Conservation (phyloP, 2,113 vertebrate species). For the Paraplagusia blochii region DNA sequence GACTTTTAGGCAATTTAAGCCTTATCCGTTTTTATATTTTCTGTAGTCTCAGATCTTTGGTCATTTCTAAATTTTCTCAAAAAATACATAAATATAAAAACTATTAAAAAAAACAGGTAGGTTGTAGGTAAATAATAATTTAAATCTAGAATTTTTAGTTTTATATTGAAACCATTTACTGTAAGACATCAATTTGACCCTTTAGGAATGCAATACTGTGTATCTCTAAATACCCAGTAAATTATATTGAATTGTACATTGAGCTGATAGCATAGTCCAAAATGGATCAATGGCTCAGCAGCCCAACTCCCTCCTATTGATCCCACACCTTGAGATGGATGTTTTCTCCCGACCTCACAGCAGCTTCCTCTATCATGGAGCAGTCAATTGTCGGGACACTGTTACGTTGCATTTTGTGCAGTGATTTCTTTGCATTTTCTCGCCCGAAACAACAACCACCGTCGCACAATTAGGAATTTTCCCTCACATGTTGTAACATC, state of each 20-base stretch:
- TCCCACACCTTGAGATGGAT: constrained; percentile 64
- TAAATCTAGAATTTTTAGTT: background rate
- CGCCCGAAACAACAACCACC: background rate
- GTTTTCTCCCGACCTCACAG: constrained; percentile 47
- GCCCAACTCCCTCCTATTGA: constrained; percentile 68
- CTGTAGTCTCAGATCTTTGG: too few relatives aligned
- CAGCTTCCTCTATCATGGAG: constrained; percentile 43
- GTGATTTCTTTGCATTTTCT: background rate
- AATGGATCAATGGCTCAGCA: constrained; percentile 66
- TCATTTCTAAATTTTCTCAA: background rate
- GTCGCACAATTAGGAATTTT: too few relatives aligned
- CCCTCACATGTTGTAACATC: background rate
- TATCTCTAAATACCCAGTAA: constrained; percentile 11
- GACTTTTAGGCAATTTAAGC: too few relatives aligned
- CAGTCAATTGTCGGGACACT: constrained; percentile 47
- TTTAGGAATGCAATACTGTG: background rate
- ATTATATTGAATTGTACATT: constrained; percentile 43
- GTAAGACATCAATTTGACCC: background rate
- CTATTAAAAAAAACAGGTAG: background rate
- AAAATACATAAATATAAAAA: background rate
- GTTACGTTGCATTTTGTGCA: background rate
- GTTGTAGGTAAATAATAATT: too few relatives aligned
- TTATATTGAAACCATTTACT: background rate
- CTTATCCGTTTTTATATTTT: too few relatives aligned
- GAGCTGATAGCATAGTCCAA: constrained; percentile 45